Evolutionary conservation across 2,797 vertebrate genomes (phyloP), one percentile per base, ranked within the genome.

Genomic region (Lagocephalus sceleratus): DNA sequence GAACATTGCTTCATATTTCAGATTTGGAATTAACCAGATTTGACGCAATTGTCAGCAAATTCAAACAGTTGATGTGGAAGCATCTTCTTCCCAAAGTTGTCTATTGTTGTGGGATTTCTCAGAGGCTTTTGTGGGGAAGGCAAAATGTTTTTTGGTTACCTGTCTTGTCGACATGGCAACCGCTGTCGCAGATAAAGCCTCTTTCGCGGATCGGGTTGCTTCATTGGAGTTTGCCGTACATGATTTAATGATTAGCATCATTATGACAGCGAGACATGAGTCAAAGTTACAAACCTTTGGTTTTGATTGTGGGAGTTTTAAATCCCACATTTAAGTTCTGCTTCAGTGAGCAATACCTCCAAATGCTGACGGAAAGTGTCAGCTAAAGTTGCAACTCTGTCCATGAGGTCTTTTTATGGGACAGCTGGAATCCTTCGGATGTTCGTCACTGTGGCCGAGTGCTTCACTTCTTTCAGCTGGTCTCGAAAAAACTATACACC

Each of bases 401-500:
- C 15, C 22, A 39, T 8, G 12, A 3, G 32, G n/a, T 4, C 9
- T 14, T 47, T 52, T 19, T 79, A 64, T 4, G 6, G 23, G 20
- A 1, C 4, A 12, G 41, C 42, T 38, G 0, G 1, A 8, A 57
- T 8, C 6, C 0, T 58, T 21, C 49, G 14, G 51, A 78, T 59
- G 2, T 20, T 40, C 40, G 0, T 66, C 21, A 78, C 68, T 0
- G 1, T 64, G 22, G 69, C 1, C 1, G 6, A 29, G 56, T 55
- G 44, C 10, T 1, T 4, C 17, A 44, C 67, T 60, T 57, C 74
- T 9, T 53, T 68, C 16, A 41, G 57, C 25, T 45, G 35, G 0
- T 48, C 17, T 41, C 9, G 41, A 2, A 84, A 63, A 25, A 71
- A 54, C 76, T 81, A 14, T 2, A 17, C 20, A 63, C 51, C 10